Conservation (phyloP, 2,113 vertebrate genomes). For the Callionymus lyra region DNA sequence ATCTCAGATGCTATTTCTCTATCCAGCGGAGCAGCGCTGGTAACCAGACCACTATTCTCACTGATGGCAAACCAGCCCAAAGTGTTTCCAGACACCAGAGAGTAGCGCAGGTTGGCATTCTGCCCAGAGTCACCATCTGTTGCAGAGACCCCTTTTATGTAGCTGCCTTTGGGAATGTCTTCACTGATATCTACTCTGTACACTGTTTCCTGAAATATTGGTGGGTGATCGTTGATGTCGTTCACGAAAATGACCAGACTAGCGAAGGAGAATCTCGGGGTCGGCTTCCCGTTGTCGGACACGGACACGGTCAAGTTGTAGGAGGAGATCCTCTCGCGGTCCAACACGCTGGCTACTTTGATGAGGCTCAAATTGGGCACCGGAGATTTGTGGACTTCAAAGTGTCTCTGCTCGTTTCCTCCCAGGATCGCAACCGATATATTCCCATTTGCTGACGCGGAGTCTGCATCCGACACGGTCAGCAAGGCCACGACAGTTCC, state of each 20-base stretch:
- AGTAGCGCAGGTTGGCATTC: slow-evolving; percentile 93
- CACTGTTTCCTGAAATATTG: slow-evolving; percentile 79
- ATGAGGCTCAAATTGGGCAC: slow-evolving; percentile 94
- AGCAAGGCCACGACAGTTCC: slow-evolving; percentile 91
- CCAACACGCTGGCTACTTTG: slow-evolving; percentile 89
- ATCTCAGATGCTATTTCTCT: slow-evolving; percentile 81
- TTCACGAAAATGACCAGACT: slow-evolving; percentile 95
- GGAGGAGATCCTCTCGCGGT: slow-evolving; percentile 88
- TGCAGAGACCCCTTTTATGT: slow-evolving; percentile 87
- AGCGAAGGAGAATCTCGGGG: slow-evolving; percentile 84
- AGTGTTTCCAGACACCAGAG: slow-evolving; percentile 87
- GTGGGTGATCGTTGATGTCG: slow-evolving; percentile 94
- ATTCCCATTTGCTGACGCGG: slow-evolving; percentile 85
- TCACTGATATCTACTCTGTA: slow-evolving; percentile 88
- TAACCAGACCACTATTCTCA: slow-evolving; percentile 91
- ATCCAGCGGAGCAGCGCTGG: slow-evolving; percentile 75
- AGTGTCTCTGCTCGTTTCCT: slow-evolving; percentile 92
- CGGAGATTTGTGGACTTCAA: slow-evolving; percentile 91
- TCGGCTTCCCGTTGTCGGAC: slow-evolving; percentile 76
- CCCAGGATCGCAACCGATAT: slow-evolving; percentile 91
- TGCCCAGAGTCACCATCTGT: slow-evolving; percentile 93
- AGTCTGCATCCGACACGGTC: slow-evolving; percentile 91
- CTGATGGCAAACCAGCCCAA: slow-evolving; percentile 93
- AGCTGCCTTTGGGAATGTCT: slow-evolving; percentile 87
- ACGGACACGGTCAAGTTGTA: slow-evolving; percentile 96